Base-by-base conservation (phyloP, 2,113 vertebrate genomes). In the Pteropus alecto region DNA sequence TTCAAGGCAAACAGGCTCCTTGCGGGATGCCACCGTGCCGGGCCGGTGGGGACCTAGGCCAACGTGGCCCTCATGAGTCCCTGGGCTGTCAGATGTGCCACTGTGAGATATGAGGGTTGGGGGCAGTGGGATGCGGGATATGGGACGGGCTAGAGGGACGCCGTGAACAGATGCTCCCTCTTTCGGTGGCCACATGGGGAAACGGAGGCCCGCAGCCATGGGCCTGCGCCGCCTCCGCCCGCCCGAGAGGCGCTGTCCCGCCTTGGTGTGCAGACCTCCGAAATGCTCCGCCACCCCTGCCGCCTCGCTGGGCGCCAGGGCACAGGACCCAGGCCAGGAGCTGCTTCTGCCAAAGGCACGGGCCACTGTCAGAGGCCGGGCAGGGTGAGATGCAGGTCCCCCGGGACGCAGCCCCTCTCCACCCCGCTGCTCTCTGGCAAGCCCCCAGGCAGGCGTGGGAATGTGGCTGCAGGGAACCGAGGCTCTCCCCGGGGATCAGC, bases 401-500 rank as follows among this genome's bases (percentile, higher is more conserved):
- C 60, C 0, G 26, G 71, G 92, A 74, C 38, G 87, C 84, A 79
- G 95, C 78, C 92, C 96, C 93, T 41, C 3, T 1, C 84, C 76
- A 77, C 87, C 88, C 74, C 60, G 11, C 77, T 0, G 3, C 76
- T 15, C 77, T 30, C 92, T 65, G 90, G 96, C 90, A 43, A 18
- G 68, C 58, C 86, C 91, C 95, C 85, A 70, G 92, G 60, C 94
- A 21, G 70, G 82, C 90, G 95, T 97, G 97, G 97, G 97, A 97
- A 97, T 65, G 91, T 41, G 93, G 51, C 94, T 77, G 41, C 77
- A 38, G 35, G 94, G 93, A 92, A 7, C 1, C 16, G 81, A 35
- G 81, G 77, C 48, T 48, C 16, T 97, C 68, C 88, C 0, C 2
- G 24, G 89, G 68, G 98, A 83, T 58, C 84, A 16, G 65, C 24